These are phyloP conservation scores for Dusona sp. DNA, from an alignment of 2,888 invertebrate species.

Conservation along the genomic window DNA sequence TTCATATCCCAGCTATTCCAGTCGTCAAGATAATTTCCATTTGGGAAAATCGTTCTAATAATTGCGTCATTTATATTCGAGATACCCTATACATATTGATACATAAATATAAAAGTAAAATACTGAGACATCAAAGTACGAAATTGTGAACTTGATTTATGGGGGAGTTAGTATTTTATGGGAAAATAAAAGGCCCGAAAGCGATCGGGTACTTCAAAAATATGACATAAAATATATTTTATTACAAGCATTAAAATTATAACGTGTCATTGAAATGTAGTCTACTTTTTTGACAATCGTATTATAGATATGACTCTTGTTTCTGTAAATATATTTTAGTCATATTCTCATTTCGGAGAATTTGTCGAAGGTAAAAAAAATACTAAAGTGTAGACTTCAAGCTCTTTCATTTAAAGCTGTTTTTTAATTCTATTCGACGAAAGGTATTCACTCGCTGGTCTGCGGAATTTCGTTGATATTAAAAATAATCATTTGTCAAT, in stretches of 20 bases:
- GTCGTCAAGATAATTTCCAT: neutral
- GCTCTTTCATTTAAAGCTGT: neutral
- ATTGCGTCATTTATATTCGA: neutral
- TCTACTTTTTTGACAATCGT: neutral
- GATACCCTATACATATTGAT: neutral
- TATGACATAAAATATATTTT: constrained; percentile 1
- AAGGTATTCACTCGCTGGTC: no score
- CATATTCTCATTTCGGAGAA: constrained; percentile 13
- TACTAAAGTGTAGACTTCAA: neutral
- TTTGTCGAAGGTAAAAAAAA: neutral
- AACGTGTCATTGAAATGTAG: constrained; percentile 5
- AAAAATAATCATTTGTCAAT: neutral
- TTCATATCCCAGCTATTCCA: neutral
- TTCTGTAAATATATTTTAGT: constrained; percentile 5
- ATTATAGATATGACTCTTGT: neutral
- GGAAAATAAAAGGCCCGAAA: constrained; percentile 15
- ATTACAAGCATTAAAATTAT: neutral
- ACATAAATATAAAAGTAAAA: neutral
- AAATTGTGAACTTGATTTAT: constrained; percentile 48
- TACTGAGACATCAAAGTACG: constrained; percentile 54
- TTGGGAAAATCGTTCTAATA: neutral
- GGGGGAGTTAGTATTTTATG: constrained; percentile 29
- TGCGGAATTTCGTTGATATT: no score
- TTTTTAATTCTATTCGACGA: neutral
- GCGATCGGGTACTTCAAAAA: constrained; percentile 4